Base-by-base conservation (phyloP, 2,113 vertebrate species). In the Vulpes vulpes region DNA sequence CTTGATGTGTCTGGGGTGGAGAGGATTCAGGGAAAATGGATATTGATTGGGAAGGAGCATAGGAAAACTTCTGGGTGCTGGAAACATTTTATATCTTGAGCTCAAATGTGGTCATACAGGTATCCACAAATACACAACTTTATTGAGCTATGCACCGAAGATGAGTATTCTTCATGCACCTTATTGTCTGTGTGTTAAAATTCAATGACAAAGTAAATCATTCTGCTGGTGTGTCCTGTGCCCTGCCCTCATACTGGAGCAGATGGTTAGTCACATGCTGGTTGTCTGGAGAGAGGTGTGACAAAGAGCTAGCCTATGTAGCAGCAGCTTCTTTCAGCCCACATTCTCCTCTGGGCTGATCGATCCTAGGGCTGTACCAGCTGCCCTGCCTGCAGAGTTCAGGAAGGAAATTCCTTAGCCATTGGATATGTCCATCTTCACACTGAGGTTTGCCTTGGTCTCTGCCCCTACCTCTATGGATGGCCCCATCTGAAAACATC, bases 241-340 rank as follows among this genome's bases (percentile, higher is more conserved):
- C 51, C 78, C 60, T 11, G 65, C 6, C 60, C 11, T 67, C 32
- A 14, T 4, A 2, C 4, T 3, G n/a, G 53, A 65, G 62, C 60
- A 6, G 15, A 69, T 2, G n/a, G 30, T 60, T 27, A 4, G 55
- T 43, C 49, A 8, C 27, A 3, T 49, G 43, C 6, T 3, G 3
- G 27, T 16, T 15, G 1, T 60, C 53, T 25, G 55, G 69, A 79
- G 69, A 49, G 6, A 32, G 6, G 22, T 9, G 30, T 62, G 27
- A 78, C 11, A 53, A 23, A 57, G 53, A n/a, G 0, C 6, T 5
- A 2, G 25, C 8, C 78, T 7, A 5, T 4, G n/a, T 2, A 9
- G n/a, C 30, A 11, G 64, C 19, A 11, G 11, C 25, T 11, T 65
- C 35, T 16, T 11, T 32, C 5, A 2, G 27, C 6, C 59, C 60